These are phyloP conservation scores for Nezara viridula DNA, from an alignment of 2,888 invertebrate species.

Conservation along the genomic window DNA sequence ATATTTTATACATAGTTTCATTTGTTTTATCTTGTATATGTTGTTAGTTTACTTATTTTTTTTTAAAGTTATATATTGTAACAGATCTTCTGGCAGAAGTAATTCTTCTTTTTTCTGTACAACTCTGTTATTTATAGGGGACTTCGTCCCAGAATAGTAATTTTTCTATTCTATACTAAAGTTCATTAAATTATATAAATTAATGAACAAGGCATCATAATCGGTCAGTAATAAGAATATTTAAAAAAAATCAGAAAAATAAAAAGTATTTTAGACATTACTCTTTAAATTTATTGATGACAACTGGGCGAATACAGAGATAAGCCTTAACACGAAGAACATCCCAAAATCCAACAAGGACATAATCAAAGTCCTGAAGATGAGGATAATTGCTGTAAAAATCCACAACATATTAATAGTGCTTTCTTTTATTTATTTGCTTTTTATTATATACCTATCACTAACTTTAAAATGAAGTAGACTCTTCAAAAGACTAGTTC, in stretches of 20 bases:
- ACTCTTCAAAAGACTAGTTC: not conserved
- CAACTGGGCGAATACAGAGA: not conserved
- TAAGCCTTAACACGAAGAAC: not conserved
- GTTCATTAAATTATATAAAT: no score
- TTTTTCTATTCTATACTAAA: no score
- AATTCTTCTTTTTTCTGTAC: no score
- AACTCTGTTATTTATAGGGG: no score
- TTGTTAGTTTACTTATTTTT: no score
- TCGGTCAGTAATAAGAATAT: not conserved
- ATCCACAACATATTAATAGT: not conserved
- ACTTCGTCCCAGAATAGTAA: no score
- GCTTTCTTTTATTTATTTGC: not conserved
- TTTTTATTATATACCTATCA: not conserved
- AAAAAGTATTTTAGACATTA: not conserved
- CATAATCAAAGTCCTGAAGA: not conserved
- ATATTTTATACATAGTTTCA: no score
- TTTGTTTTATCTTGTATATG: no score
- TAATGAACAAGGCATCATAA: not conserved
- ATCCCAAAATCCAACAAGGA: not conserved
- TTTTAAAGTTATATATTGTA: no score
- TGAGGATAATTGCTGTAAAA: not conserved
- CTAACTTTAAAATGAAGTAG: not conserved
- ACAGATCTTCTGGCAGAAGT: no score
- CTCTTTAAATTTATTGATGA: not conserved
- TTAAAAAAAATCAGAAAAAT: slow-evolving; percentile 16